phyloP scores from a whole-genome alignment of 30 jellyfish, hydroid and myxozoan species.

The Chironex yamaguchii region DNA sequence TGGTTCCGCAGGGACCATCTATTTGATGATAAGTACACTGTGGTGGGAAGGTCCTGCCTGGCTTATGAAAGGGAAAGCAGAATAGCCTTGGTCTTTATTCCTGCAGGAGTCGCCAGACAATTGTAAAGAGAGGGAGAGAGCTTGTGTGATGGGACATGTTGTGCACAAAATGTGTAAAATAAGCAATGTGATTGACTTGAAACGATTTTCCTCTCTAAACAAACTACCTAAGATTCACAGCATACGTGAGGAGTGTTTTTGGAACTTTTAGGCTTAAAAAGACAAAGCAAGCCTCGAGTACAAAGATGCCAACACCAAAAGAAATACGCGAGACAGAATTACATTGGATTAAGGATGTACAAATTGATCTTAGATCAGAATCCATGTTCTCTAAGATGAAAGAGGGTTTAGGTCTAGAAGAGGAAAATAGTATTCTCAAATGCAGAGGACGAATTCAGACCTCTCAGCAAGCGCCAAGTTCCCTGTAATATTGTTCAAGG shows the following conservation, averaged over 20 bases:
- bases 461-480: slow-evolving; percentile 7
- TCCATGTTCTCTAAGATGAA: not conserved
- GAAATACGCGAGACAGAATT: slow-evolving; percentile 31
- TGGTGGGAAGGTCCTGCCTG: slow-evolving; percentile 76
- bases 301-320: not conserved
- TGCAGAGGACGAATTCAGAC: slow-evolving; percentile 62
- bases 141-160: not conserved
- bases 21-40: not conserved
- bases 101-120: slow-evolving; percentile 25
- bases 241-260: slow-evolving; percentile 23
- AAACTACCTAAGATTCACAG: slow-evolving; percentile 54
- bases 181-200: slow-evolving; percentile 14
- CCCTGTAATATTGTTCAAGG: slow-evolving; percentile 31
- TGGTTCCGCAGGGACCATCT: slow-evolving; percentile 54
- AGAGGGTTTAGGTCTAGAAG: slow-evolving; percentile 10
- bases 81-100: slow-evolving; percentile 28
- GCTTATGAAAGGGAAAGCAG: slow-evolving; percentile 19
- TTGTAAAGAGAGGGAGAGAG: slow-evolving; percentile 14
- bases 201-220: not conserved
- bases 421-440: slow-evolving; percentile 4
- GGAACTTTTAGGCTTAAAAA: slow-evolving; percentile 3
- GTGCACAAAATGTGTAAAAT: not conserved
- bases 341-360: slow-evolving; percentile 40
- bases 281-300: not conserved
- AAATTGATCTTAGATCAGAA: not conserved